These are phyloP conservation scores for Orgyia antiqua DNA, from an alignment of 2,888 invertebrate genomes.

Conservation along the genomic window DNA sequence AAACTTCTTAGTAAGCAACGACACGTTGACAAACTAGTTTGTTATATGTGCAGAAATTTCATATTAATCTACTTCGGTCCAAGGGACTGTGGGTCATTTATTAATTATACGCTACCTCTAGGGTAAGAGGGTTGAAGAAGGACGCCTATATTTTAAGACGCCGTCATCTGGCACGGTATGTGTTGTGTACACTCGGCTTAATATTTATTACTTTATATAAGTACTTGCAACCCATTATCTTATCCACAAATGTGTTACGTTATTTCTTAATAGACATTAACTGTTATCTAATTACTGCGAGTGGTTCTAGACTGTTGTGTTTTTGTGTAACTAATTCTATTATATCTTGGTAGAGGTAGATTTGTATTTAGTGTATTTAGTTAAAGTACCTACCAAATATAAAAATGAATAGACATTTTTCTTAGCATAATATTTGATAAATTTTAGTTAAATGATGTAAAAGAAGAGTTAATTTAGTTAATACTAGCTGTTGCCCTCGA, in stretches of 20 bases:
- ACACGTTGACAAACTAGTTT: too few relatives aligned
- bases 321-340: too few relatives aligned
- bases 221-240: slow-evolving; percentile 26
- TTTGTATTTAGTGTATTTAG: too few relatives aligned
- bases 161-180: slow-evolving; percentile 54
- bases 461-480: too few relatives aligned
- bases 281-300: slow-evolving; percentile 2
- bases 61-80: slow-evolving; percentile 46
- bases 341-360: too few relatives aligned
- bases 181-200: slow-evolving; percentile 56
- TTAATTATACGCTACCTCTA: slow-evolving; percentile 62
- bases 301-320: background rate
- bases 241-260: slow-evolving; percentile 19
- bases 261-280: slow-evolving; percentile 17
- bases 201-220: slow-evolving; percentile 54
- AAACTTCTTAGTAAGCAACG: too few relatives aligned
- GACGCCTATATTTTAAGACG: slow-evolving; percentile 72
- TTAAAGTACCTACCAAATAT: too few relatives aligned
- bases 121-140: slow-evolving; percentile 55
- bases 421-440: too few relatives aligned
- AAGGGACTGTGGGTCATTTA: slow-evolving; percentile 68
- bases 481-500: too few relatives aligned
- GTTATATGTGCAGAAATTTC: slow-evolving; percentile 38
- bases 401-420: too few relatives aligned
- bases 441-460: too few relatives aligned